phyloP scores from a whole-genome alignment of 2,113 vertebrate species.

The Pteronura brasiliensis region DNA sequence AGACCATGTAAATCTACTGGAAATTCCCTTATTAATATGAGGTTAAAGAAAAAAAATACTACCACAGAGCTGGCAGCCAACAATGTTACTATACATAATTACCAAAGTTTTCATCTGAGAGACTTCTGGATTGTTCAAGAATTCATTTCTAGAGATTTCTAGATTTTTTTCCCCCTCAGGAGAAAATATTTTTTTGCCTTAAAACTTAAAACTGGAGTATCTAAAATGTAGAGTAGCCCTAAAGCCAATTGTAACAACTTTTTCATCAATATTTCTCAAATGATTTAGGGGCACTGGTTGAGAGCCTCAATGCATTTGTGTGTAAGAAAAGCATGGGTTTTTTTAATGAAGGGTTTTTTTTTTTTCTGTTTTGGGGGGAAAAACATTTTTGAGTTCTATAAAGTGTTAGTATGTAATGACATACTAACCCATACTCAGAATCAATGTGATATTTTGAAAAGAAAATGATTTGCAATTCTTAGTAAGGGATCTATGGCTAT shows the following conservation, averaged over 20 bases:
- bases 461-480: neutral
- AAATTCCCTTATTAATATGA: neutral
- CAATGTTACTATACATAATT: neutral
- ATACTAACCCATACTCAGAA: neutral
- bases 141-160: neutral
- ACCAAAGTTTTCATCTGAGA: neutral
- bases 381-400: neutral
- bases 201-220: neutral
- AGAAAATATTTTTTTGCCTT: neutral
- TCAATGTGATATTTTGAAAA: neutral
- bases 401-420: neutral
- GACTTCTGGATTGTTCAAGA: neutral
- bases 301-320: neutral
- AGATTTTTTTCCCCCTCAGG: neutral
- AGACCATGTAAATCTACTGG: neutral
- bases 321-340: neutral
- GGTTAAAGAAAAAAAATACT: neutral
- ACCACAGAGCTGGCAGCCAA: neutral
- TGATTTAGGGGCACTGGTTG: neutral
- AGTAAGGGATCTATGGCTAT: neutral
- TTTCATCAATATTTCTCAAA: neutral
- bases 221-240: neutral
- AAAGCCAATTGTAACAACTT: neutral
- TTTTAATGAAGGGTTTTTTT: neutral
- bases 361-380: neutral